Evolutionary conservation across 1,140 invertebrate genomes (phyloP).

Genomic region (Chrysomallon squamiferum): DNA sequence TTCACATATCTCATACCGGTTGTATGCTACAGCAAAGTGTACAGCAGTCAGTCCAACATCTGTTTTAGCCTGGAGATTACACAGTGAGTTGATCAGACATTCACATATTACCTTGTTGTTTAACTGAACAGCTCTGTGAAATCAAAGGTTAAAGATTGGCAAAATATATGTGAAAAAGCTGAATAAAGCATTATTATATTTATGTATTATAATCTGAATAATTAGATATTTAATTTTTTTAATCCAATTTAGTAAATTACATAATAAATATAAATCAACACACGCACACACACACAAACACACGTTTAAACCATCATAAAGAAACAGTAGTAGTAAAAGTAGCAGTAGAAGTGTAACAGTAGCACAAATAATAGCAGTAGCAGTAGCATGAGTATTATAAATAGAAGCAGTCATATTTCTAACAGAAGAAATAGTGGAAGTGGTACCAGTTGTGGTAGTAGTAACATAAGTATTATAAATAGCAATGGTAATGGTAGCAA

Average conservation of each 20-base stretch:
- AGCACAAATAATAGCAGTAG: too few relatives aligned
- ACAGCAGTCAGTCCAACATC: conserved; percentile 53
- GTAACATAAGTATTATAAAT: too few relatives aligned
- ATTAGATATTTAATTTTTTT: background rate
- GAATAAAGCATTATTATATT: background rate
- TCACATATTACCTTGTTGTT: conserved; percentile 52
- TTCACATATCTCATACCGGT: conserved; percentile 52
- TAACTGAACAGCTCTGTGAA: conserved; percentile 51
- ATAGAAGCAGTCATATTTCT: too few relatives aligned
- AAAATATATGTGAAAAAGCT: conserved; percentile 11
- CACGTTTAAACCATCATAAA: background rate
- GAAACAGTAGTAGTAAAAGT: background rate
- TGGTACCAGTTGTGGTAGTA: too few relatives aligned
- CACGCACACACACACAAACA: too few relatives aligned
- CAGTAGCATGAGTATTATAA: too few relatives aligned
- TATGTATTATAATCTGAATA: background rate
- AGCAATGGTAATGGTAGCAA: too few relatives aligned
- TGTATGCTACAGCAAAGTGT: conserved; percentile 50
- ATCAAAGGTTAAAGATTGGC: too few relatives aligned
- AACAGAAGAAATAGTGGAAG: too few relatives aligned
- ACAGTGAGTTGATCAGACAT: conserved; percentile 49
- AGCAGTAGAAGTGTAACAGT: too few relatives aligned
- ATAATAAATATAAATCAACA: background rate
- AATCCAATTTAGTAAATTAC: background rate
- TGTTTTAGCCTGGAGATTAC: conserved; percentile 51